Evolutionary conservation across 2,113 vertebrate species (phyloP), one percentile per base, ranked within the genome.

Genomic region (Tenebrosternarchus preto): DNA sequence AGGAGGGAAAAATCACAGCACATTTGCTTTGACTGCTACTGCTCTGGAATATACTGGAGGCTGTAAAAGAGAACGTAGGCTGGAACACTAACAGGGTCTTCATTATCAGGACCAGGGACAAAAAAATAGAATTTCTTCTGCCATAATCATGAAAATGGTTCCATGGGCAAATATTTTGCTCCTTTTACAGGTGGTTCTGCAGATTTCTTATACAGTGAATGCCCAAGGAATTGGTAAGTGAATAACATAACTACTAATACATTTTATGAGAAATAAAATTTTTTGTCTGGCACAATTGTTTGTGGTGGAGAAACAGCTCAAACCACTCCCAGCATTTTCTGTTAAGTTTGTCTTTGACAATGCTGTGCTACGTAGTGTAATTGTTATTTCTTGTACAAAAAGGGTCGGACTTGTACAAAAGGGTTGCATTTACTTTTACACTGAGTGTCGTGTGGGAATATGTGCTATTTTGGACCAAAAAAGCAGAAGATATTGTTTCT

Each of bases 181-280:
- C 75, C 85, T 94, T 68, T 85, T 91, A 88, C 92, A 92, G 86
- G 80, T 95, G 74, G 85, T 93, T 81, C 91, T 95, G 80, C 95
- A 91, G 86, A 89, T 93, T 1, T 85, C 89, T 56, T 77, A 87
- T 84, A 87, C 86, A 19, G 83, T 91, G 50, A 91, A 89, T 81
- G 86, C 93, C 56, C 86, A 91, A 76, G 94, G 94, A 7, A 94
- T 92, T 84, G 94, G 96, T 97, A 93, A 96, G 95, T 90, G 36
- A 33, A 72, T 56, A 53, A 25, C 36, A 59, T 36, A 31, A 5
- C 25, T 9, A 24, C 5, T 33, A 61, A 56, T 68, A 22, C 39
- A 5, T 6, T 7, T 25, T 19, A 76, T 6, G 16, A 61, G 24
- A 8, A 20, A 20, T 31, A 15, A 1, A 11, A 11, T 15, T 60